Percentiles rank a stretch among this genome's conserved stretches.
Conservation (phyloP, 2,113 vertebrate species). For the Saccopteryx leptura region DNA sequence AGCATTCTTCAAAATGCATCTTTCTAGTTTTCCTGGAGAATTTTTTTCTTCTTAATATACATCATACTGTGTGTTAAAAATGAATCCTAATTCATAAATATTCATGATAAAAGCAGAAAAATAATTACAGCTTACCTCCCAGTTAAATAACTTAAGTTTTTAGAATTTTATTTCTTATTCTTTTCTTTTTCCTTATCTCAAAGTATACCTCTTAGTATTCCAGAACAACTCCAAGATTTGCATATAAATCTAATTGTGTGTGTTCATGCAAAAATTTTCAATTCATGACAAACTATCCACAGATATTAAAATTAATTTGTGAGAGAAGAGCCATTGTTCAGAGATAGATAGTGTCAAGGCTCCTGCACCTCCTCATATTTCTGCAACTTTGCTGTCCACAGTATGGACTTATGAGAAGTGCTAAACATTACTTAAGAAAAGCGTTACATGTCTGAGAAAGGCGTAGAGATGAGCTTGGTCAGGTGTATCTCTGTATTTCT, state of each 20-base stretch:
- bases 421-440: neutral
- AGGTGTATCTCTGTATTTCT: neutral
- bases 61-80: neutral
- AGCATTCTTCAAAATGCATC: neutral
- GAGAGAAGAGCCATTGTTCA: slow-evolving; percentile 80
- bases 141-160: slow-evolving; percentile 68
- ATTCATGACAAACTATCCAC: slow-evolving; percentile 87
- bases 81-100: slow-evolving; percentile 69
- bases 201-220: slow-evolving; percentile 84
- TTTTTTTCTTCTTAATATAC: neutral
- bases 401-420: neutral
- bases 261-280: slow-evolving; percentile 89
- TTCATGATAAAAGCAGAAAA: slow-evolving; percentile 73
- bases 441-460: neutral
- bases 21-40: slow-evolving; percentile 52
- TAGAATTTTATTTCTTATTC: slow-evolving; percentile 57
- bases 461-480: no score
- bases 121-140: neutral
- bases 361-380: slow-evolving; percentile 45
- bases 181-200: slow-evolving; percentile 75
- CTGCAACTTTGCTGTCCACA: slow-evolving; percentile 19
- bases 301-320: slow-evolving; percentile 89
- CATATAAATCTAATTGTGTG: slow-evolving; percentile 91
- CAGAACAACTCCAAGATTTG: slow-evolving; percentile 86
- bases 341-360: slow-evolving; percentile 77